Conservation (phyloP, 2,888 invertebrate species). For the Podabrus alpinus region DNA sequence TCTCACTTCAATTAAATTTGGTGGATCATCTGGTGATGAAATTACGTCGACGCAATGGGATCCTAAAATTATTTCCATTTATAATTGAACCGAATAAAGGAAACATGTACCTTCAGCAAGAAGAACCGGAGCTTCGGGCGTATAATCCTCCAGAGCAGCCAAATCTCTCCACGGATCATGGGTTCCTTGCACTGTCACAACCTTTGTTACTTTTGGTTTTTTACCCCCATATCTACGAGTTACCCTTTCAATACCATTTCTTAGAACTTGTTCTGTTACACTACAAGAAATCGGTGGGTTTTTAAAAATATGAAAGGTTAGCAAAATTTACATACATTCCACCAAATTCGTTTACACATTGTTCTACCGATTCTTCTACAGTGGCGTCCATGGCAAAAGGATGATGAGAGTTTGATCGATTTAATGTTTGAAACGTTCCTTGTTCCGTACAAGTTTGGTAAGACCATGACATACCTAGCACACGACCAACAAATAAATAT, state of each 20-base stretch:
- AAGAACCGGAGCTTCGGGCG: not conserved
- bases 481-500: no score
- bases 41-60: not conserved
- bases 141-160: no score
- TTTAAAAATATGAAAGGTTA: no score
- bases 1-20: not conserved
- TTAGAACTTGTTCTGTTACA: no score
- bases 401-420: not conserved
- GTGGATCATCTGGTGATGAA: not conserved
- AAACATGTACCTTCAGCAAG: not conserved
- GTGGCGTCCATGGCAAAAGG: not conserved
- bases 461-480: no score
- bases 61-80: no score
- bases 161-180: conserved; percentile 4
- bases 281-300: no score
- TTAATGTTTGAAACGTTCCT: no score
- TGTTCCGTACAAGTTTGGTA: no score
- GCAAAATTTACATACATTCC: not conserved
- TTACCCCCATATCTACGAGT: no score
- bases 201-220: not conserved
- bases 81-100: no score
- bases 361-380: not conserved
- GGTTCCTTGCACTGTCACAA: conserved; percentile 1
- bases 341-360: not conserved
- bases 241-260: no score